phyloP scores from a whole-genome alignment of 2,888 invertebrate genomes.

The Boloria euphrosyne region DNA sequence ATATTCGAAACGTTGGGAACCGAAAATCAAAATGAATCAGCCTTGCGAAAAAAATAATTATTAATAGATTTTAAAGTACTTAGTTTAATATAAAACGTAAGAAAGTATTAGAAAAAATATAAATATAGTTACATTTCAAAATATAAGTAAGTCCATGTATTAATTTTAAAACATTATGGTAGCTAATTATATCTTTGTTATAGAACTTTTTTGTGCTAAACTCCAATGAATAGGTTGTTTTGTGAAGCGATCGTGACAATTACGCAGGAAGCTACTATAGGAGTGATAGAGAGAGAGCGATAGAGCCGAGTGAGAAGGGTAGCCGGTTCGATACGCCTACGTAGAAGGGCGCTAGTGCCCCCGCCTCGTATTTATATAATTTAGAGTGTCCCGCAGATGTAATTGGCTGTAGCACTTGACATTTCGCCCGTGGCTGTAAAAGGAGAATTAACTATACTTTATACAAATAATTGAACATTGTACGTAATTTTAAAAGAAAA shows the following conservation, averaged over 20 bases:
- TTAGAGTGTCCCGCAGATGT: constrained; percentile 46
- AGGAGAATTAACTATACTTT: neutral
- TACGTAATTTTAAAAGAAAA: neutral
- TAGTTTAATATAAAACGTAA: neutral
- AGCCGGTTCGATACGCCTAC: constrained; percentile 64
- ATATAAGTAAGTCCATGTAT: neutral
- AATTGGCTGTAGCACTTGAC: constrained; percentile 32
- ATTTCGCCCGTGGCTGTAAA: constrained; percentile 11
- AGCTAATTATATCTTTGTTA: neutral
- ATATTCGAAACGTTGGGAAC: no score
- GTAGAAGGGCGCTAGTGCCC: constrained; percentile 51
- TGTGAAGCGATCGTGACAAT: constrained; percentile 44
- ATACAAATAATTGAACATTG: neutral
- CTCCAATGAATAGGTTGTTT: constrained; percentile 37
- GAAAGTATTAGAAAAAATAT: neutral
- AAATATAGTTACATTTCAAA: neutral
- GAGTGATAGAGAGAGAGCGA: constrained; percentile 46
- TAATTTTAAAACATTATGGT: neutral
- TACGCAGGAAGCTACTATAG: constrained; percentile 27
- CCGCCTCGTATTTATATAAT: constrained; percentile 59
- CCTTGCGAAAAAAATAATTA: no score
- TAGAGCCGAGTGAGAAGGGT: constrained; percentile 49
- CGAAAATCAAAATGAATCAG: no score
- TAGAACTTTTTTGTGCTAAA: no score
- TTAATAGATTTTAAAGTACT: no score